These are phyloP conservation scores for Opisthograptis luteolata DNA, from an alignment of 2,888 invertebrate genomes.

Conservation along the genomic window DNA sequence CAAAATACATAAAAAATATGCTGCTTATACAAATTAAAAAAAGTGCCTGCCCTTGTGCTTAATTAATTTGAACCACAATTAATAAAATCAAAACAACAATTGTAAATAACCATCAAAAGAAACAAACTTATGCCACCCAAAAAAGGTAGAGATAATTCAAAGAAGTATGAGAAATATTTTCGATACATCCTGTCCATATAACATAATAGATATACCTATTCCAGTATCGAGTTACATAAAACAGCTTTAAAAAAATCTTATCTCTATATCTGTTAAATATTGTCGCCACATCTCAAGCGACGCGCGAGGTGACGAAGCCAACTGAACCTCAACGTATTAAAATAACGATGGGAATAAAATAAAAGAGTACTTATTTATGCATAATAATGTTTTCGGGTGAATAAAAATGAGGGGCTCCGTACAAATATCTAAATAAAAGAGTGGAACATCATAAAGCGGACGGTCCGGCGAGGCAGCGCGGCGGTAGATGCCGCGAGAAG, in stretches of 20 bases:
- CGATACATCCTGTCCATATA: slow-evolving; percentile 59
- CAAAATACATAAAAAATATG: slow-evolving; percentile 2
- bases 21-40: too few relatives aligned
- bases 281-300: slow-evolving; percentile 72
- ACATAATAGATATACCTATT: slow-evolving; percentile 64
- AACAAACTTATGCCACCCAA: background rate
- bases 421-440: slow-evolving; percentile 81
- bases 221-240: slow-evolving; percentile 75
- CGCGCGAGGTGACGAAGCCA: slow-evolving; percentile 69
- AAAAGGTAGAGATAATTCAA: slow-evolving; percentile 18
- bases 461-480: slow-evolving; percentile 43
- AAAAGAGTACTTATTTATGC: slow-evolving; percentile 78
- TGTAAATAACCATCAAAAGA: background rate
- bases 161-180: slow-evolving; percentile 38
- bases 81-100: background rate
- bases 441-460: slow-evolving; percentile 70
- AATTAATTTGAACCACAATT: background rate
- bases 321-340: slow-evolving; percentile 69
- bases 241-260: slow-evolving; percentile 73
- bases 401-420: slow-evolving; percentile 78
- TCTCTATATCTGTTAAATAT: slow-evolving; percentile 76
- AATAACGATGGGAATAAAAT: slow-evolving; percentile 80
- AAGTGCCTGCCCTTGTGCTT: too few relatives aligned
- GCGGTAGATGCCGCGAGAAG: slow-evolving; percentile 75
- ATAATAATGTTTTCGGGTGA: slow-evolving; percentile 77